Base-by-base conservation (phyloP, 1,140 invertebrate genomes). In the Drosophila mauritiana region DNA sequence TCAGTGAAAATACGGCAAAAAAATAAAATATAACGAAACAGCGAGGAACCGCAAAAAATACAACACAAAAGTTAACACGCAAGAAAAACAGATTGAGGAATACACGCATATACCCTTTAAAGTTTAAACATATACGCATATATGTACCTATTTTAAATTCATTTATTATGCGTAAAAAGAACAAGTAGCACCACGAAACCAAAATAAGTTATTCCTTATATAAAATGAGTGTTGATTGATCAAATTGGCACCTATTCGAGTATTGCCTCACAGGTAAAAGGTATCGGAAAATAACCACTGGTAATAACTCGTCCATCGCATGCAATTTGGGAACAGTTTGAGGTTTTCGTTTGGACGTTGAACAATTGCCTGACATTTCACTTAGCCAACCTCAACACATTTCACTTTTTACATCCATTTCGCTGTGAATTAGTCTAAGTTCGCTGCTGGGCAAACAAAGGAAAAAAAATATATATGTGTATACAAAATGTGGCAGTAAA, bases 341-440 rank as follows among this genome's bases (percentile, higher is more conserved):
- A 37, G 68, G 64, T 57, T 70, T 25, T 56, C 20, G 17, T n/a
- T 25, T 57, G 68, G 72, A 81, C 78, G 64, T 86, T 86, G 78
- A 85, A 78, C 61, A 76, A 88, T 88, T 86, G 79, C 62, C 55
- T 77, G 83, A 76, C 83, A 77, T 76, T 86, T 86, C 52, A 64
- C 74, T 72, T 70, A 68, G 46, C 57, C 58, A 81, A 78, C 62
- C 82, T 61, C 64, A 82, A 75, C 81, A 85, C 81, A 78, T 80
- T 83, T 75, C 62, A 62, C 61, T 70, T 78, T 69, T 59, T 78
- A 52, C 56, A 67, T 45, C 68, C 64, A 74, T 79, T 80, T 80
- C 57, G 63, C 52, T 70, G 37, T 40, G 69, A 70, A 80, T 83
- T 83, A 79, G 70, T 78, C 81, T 48, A 55, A 69, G 58, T 58